A percentile compares a stretch with the other conserved stretches of the same genome.
Evolutionary conservation across 2,797 vertebrate genomes (phyloP).

Genomic region (Poecilia gillii): DNA sequence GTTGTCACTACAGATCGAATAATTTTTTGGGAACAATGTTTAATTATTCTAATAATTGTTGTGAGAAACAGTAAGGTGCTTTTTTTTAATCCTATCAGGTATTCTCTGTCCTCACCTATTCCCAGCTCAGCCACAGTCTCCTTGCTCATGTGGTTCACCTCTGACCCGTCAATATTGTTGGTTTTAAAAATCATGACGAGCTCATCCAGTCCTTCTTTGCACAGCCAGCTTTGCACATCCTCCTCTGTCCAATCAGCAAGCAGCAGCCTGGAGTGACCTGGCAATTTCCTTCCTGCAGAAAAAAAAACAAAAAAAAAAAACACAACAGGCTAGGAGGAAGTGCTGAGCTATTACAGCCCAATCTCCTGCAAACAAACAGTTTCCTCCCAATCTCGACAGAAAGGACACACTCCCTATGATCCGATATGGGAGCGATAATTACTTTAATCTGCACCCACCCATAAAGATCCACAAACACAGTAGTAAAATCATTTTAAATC

Average conservation of each 20-base stretch:
- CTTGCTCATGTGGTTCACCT: slow-evolving; percentile 85
- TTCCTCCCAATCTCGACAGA: slow-evolving; percentile 39
- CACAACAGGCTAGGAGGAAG: slow-evolving; percentile 64
- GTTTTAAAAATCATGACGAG: slow-evolving; percentile 82
- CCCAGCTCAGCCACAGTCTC: slow-evolving; percentile 86
- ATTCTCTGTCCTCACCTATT: slow-evolving; percentile 83
- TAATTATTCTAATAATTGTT: slow-evolving; percentile 21
- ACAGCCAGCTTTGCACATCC: slow-evolving; percentile 86
- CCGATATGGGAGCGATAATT: slow-evolving; percentile 33
- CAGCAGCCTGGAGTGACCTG: slow-evolving; percentile 61
- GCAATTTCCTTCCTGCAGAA: slow-evolving; percentile 68
- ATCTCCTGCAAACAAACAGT: slow-evolving; percentile 46
- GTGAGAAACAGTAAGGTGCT: slow-evolving; percentile 30
- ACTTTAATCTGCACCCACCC: slow-evolving; percentile 29
- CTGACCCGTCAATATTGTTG: slow-evolving; percentile 88
- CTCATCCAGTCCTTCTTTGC: slow-evolving; percentile 80
- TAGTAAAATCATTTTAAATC: slow-evolving; percentile 17
- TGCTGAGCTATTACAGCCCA: slow-evolving; percentile 31
- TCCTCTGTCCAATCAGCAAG: slow-evolving; percentile 87
- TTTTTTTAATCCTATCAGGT: slow-evolving; percentile 51
- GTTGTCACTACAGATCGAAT: background rate
- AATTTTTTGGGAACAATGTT: background rate
- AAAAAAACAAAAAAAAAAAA: slow-evolving; percentile 29
- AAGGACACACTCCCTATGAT: slow-evolving; percentile 25
- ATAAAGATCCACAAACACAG: slow-evolving; percentile 13